Evolutionary conservation across 2,797 vertebrate species (phyloP), one percentile per base, ranked within the genome.

Genomic region (Oryzias dopingdopingensis): DNA sequence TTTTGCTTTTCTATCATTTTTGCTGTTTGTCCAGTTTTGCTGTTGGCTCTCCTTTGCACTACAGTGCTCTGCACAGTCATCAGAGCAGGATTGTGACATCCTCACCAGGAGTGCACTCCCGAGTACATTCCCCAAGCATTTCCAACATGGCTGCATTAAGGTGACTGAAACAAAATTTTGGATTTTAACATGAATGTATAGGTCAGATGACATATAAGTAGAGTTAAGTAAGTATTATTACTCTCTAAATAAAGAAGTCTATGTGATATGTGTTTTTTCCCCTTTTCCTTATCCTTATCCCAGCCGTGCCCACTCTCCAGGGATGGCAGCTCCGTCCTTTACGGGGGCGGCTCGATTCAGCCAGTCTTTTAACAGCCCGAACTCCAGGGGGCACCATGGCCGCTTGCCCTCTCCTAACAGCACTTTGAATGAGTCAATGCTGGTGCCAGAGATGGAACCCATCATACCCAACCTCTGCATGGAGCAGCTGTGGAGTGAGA

Each of bases 131-230:
- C 0, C 95, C 97, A 2, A 96, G 91, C 85, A 93, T 94, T 73
- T 94, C 93, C 67, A 98, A 95, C 82, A 99, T 99, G 97, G 97
- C 97, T 1, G 96, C 95, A 43, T 87, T 98, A 56, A 98, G 97
- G 97, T 98, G 46, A 60, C 23, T 57, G 7, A 44, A 12, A 41
- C 23, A 3, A 42, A 18, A 41, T 15, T 10, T 12, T 5, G 32
- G 7, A 8, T 23, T 22, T 18, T 49, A 24, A 24, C 6, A 41
- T 5, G 13, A n/a, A 8, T 12, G 37, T 29, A 18, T 6, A 37
- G 29, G 24, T 22, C 42, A 53, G 2, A 3, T 15, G 4, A 40
- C 13, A 26, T 3, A 13, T 52, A 6, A 46, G 4, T 13, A 51
- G 45, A 45, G 4, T 3, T n/a, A 3, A 52, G 17, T n/a, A 45